Evolutionary conservation across 2,888 invertebrate species (phyloP).

Genomic region (Callosobruchus maculatus): DNA sequence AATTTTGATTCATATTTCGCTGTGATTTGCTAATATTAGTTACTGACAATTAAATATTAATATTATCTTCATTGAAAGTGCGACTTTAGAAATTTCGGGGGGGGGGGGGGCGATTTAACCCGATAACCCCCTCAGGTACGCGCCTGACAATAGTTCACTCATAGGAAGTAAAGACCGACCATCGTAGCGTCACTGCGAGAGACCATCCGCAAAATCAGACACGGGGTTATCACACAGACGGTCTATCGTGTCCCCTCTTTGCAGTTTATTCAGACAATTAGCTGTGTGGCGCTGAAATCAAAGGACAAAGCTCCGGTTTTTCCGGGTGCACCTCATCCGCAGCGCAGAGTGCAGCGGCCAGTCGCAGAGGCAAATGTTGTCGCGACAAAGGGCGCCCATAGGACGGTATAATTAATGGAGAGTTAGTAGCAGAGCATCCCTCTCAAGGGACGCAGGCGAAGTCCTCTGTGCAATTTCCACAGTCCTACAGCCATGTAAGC

Average conservation of each 20-base stretch:
- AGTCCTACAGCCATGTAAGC: not conserved
- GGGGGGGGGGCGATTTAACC: too few relatives aligned
- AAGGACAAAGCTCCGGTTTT: not conserved
- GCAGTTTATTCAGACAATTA: not conserved
- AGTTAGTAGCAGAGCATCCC: not conserved
- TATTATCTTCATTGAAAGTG: too few relatives aligned
- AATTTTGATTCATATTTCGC: too few relatives aligned
- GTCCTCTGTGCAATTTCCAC: not conserved
- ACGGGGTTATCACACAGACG: too few relatives aligned
- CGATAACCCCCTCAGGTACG: too few relatives aligned
- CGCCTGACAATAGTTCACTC: too few relatives aligned
- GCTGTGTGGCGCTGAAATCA: not conserved
- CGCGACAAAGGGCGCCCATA: not conserved
- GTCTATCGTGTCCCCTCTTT: not conserved
- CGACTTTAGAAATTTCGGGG: too few relatives aligned
- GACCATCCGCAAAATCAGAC: too few relatives aligned
- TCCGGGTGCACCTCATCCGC: not conserved
- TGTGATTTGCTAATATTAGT: too few relatives aligned
- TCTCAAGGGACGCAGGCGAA: not conserved
- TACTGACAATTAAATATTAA: too few relatives aligned
- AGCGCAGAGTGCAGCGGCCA: not conserved
- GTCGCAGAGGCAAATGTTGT: not conserved
- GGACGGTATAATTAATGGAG: not conserved
- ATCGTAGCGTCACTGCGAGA: too few relatives aligned
- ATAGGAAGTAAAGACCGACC: too few relatives aligned